Conservation (phyloP, 2,797 vertebrate species). For the Taeniopygia guttata region DNA sequence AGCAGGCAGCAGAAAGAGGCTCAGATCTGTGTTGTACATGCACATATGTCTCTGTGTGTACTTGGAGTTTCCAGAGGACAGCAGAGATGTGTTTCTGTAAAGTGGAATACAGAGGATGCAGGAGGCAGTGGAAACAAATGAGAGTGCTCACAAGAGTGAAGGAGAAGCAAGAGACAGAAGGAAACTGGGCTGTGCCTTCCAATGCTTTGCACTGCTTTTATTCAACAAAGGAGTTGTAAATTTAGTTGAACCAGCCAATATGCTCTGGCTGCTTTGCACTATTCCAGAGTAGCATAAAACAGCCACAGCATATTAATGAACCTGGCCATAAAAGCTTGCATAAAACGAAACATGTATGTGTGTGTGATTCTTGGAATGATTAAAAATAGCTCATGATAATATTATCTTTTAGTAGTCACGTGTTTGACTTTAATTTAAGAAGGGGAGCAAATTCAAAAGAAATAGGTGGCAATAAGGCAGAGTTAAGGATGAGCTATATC, state of each 20-base stretch:
- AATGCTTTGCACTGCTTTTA: not conserved
- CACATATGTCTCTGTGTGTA: not conserved
- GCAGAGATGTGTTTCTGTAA: not conserved
- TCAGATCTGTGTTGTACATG: not conserved
- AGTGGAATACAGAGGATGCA: not conserved
- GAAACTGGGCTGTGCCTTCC: not conserved
- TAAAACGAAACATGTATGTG: not conserved
- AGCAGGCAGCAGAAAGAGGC: not conserved
- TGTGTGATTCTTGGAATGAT: constrained; percentile 4
- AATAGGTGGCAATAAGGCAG: not conserved
- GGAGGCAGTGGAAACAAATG: not conserved
- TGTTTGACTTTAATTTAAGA: constrained; percentile 7
- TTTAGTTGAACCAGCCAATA: not conserved
- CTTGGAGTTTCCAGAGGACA: not conserved
- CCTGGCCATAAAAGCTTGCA: not conserved
- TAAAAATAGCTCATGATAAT: not conserved
- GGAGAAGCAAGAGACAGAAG: not conserved
- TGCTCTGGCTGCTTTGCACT: constrained; percentile 22
- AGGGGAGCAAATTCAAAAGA: not conserved
- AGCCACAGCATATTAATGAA: constrained; percentile 23
- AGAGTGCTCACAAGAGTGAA: not conserved
- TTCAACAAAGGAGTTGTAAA: constrained; percentile 41
- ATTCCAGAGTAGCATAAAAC: constrained; percentile 24
- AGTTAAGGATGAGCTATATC: not conserved
- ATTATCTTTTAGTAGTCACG: not conserved